Percentiles rank a stretch among this genome's conserved stretches.
Evolutionary conservation across 2,113 vertebrate genomes (phyloP).

Genomic region (Prietella phreatophila): DNA sequence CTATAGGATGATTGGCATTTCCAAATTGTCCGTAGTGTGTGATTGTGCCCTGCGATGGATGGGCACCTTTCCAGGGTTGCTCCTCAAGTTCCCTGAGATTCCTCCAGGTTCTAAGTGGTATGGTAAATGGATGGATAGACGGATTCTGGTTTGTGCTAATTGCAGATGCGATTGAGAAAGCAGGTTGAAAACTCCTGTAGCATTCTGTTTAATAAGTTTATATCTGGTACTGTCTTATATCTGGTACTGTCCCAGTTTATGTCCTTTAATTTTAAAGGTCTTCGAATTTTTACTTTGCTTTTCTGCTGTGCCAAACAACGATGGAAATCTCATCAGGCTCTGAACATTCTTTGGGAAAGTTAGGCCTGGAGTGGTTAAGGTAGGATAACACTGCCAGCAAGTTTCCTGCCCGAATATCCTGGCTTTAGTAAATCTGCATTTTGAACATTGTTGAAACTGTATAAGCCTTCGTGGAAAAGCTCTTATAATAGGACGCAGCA

Average conservation of each 20-base stretch:
- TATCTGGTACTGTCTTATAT: background rate
- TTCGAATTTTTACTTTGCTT: background rate
- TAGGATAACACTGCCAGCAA: background rate
- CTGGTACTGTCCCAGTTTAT: background rate
- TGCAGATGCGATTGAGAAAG: background rate
- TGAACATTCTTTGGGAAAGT: background rate
- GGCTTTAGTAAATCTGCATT: conserved; percentile 24
- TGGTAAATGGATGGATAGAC: too few relatives aligned
- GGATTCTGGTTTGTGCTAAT: background rate
- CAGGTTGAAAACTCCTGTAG: background rate
- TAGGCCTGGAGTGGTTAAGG: conserved; percentile 38
- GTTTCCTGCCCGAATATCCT: background rate
- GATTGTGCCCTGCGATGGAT: too few relatives aligned
- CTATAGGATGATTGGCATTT: too few relatives aligned
- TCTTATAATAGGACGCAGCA: conserved; percentile 1
- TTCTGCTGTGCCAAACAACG: background rate
- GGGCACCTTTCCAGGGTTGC: too few relatives aligned
- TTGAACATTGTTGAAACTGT: conserved; percentile 41
- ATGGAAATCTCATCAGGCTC: conserved; percentile 17
- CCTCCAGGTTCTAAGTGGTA: too few relatives aligned
- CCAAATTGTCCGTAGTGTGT: too few relatives aligned
- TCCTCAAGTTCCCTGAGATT: too few relatives aligned
- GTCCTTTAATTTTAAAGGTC: background rate
- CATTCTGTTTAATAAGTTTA: background rate
- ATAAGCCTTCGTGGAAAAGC: conserved; percentile 31